Evolutionary conservation across 2,888 invertebrate species (phyloP).

Genomic region (Euplexia lucipara): DNA sequence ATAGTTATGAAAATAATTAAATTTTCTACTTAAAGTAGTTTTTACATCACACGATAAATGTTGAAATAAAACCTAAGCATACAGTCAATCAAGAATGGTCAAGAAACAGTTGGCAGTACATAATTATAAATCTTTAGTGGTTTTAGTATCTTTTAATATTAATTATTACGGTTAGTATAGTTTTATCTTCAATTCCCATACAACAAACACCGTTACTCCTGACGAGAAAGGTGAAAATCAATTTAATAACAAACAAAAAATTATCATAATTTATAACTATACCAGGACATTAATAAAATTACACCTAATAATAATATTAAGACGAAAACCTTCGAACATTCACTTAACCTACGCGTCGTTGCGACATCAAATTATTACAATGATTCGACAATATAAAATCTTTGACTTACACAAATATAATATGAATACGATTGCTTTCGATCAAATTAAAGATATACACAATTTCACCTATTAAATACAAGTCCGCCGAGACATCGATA

Average conservation of each 20-base stretch:
- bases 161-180: too few relatives aligned
- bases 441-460: conserved; percentile 62
- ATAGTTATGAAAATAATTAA: background rate
- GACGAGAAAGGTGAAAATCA: conserved; percentile 87
- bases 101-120: too few relatives aligned
- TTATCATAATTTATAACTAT: conserved; percentile 76
- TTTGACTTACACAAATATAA: conserved; percentile 57
- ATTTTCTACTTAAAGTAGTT: background rate
- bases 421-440: conserved; percentile 67
- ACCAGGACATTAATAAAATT: conserved; percentile 83
- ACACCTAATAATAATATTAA: conserved; percentile 70
- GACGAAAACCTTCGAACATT: conserved; percentile 72
- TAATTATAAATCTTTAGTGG: too few relatives aligned
- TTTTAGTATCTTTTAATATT: too few relatives aligned
- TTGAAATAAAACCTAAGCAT: too few relatives aligned
- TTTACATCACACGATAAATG: too few relatives aligned
- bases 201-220: conserved; percentile 84
- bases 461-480: conserved; percentile 42
- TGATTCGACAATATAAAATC: conserved; percentile 58
- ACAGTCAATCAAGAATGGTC: background rate
- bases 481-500: conserved; percentile 41
- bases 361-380: conserved; percentile 68
- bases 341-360: conserved; percentile 74
- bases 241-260: conserved; percentile 80
- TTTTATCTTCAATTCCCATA: conserved; percentile 71